phyloP scores from a whole-genome alignment of 30 jellyfish, hydroid and myxozoan genomes.

The Cassiopea andromeda region DNA sequence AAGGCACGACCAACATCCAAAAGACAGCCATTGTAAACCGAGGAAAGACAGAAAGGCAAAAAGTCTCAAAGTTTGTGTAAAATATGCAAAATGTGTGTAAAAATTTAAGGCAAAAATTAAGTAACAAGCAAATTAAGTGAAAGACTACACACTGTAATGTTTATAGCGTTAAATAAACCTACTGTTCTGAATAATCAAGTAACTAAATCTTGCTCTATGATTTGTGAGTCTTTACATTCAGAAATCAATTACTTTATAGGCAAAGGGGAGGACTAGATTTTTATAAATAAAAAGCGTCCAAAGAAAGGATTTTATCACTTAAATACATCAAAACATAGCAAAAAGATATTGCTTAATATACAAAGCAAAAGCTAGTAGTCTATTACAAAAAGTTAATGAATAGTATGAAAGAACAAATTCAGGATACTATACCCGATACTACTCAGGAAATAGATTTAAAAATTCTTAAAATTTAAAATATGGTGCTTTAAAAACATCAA shows the following conservation, averaged over 20 bases:
- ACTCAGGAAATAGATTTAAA: neutral
- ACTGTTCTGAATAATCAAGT: neutral
- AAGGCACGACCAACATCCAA: no score
- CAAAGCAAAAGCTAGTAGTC: no score
- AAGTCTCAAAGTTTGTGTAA: neutral
- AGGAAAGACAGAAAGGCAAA: neutral
- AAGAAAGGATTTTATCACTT: neutral
- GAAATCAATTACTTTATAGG: neutral
- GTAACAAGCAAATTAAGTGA: neutral
- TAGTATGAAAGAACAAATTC: no score
- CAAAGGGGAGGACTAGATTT: no score
- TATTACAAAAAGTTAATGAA: no score
- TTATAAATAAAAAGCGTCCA: neutral
- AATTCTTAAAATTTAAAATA: neutral
- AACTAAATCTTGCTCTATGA: neutral
- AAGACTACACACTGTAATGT: no score
- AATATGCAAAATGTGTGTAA: neutral
- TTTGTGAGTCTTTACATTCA: neutral
- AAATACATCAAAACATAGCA: neutral
- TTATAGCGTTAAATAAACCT: no score
- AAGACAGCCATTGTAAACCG: neutral
- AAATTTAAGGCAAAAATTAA: neutral
- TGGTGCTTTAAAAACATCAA: neutral
- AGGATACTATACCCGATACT: no score
- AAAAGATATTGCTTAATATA: no score